A percentile compares a stretch with the other conserved stretches of the same genome.
These are phyloP conservation scores for Porphyrio hochstetteri DNA, from an alignment of 2,113 vertebrate genomes.

Conservation along the genomic window DNA sequence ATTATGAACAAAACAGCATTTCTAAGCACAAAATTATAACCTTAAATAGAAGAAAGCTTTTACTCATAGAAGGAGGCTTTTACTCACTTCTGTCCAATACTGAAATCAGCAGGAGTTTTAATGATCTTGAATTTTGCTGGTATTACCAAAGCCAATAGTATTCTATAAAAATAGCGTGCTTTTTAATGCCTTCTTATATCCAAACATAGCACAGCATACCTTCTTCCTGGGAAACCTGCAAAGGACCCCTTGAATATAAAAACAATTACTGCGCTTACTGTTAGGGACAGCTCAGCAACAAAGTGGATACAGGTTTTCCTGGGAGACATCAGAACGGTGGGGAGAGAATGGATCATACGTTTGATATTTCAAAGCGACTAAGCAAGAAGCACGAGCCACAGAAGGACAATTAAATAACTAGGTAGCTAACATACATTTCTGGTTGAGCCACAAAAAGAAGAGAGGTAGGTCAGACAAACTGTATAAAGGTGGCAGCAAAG, in stretches of 20 bases:
- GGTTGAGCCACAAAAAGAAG: neutral
- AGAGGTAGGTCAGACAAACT: neutral
- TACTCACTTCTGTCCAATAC: neutral
- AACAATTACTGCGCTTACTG: neutral
- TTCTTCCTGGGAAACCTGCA: neutral
- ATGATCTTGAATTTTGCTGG: neutral
- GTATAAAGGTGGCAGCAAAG: neutral
- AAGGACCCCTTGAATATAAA: neutral
- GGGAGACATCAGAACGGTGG: neutral
- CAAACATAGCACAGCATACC: neutral
- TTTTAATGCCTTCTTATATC: neutral
- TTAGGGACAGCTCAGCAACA: neutral
- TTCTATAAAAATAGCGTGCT: neutral
- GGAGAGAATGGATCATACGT: neutral
- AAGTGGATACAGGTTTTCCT: neutral
- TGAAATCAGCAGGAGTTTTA: neutral
- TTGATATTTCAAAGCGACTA: neutral
- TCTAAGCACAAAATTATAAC: neutral
- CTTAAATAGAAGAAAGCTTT: neutral
- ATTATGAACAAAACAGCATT: neutral
- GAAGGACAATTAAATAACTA: slow-evolving; percentile 7
- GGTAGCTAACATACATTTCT: neutral
- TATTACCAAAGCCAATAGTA: neutral
- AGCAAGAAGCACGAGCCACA: neutral
- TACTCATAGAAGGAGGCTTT: neutral